These are phyloP conservation scores for Anser cygnoides DNA, from an alignment of 2,113 vertebrate genomes.

Conservation along the genomic window DNA sequence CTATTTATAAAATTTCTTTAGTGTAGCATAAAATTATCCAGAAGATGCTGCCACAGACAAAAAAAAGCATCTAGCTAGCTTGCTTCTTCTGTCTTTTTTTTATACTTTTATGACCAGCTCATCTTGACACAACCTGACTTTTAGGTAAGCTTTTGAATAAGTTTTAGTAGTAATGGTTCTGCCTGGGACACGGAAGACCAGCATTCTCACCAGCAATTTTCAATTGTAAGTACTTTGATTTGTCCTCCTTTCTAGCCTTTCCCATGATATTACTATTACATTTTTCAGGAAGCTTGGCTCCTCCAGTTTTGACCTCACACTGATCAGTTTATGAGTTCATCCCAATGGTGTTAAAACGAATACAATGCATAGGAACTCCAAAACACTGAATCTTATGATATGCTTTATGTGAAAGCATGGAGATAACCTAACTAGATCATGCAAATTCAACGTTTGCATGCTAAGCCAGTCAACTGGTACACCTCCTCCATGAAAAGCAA, in stretches of 20 bases:
- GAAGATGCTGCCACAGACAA: not conserved
- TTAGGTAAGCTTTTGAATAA: not conserved
- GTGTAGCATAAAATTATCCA: not conserved
- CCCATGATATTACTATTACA: not conserved
- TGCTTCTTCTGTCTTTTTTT: not conserved
- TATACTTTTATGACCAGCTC: not conserved
- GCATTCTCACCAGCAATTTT: not conserved
- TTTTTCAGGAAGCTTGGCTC: not conserved
- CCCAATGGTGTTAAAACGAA: not conserved
- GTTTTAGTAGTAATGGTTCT: not conserved
- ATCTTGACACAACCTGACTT: not conserved
- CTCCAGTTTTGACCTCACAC: not conserved
- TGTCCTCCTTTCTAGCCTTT: not conserved
- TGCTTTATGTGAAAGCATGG: not conserved
- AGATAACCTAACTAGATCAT: not conserved
- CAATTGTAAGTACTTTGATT: not conserved
- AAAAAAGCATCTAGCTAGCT: not conserved
- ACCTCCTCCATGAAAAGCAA: not conserved
- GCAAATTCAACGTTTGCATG: not conserved
- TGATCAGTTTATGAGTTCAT: fast-evolving
- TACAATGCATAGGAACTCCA: not conserved
- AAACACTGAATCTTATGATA: not conserved
- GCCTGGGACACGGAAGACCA: not conserved
- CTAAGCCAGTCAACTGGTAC: not conserved
- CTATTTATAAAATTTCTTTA: not conserved